Evolutionary conservation across 2,113 vertebrate species (phyloP).

Genomic region (Callorhinus ursinus): DNA sequence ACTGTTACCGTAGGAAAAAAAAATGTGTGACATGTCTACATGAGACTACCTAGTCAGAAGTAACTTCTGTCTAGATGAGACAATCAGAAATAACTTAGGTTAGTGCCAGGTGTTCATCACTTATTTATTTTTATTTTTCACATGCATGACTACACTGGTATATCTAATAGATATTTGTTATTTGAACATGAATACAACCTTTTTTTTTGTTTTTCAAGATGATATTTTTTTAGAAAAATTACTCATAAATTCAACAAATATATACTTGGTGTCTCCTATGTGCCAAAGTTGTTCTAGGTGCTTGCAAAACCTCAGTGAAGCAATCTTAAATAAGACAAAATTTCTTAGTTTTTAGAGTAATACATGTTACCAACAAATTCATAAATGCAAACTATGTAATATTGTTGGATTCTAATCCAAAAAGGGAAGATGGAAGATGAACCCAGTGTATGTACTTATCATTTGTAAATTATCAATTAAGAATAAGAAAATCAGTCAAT

Average conservation of each 20-base stretch:
- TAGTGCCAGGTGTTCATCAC: fast-evolving
- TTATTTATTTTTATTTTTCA: not conserved
- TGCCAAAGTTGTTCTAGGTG: not conserved
- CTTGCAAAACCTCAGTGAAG: not conserved
- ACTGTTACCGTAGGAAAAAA: not conserved
- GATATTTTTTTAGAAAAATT: not conserved
- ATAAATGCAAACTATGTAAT: not conserved
- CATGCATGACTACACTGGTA: not conserved
- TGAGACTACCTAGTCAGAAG: not conserved
- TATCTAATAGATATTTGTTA: not conserved
- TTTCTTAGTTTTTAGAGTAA: not conserved
- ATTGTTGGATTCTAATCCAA: not conserved
- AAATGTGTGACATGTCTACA: not conserved
- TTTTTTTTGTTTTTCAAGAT: not conserved
- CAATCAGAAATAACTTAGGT: not conserved
- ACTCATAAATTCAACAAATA: conserved; percentile 30
- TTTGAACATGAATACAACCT: not conserved
- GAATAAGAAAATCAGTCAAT: not conserved
- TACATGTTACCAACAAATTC: not conserved
- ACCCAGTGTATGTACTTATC: not conserved
- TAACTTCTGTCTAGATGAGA: not conserved
- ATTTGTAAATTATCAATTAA: not conserved
- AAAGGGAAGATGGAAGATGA: not conserved
- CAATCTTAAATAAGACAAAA: not conserved
- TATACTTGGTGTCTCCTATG: not conserved